Evolutionary conservation across 1,140 invertebrate species (phyloP).

Genomic region (Drosophila pseudoananassae): DNA sequence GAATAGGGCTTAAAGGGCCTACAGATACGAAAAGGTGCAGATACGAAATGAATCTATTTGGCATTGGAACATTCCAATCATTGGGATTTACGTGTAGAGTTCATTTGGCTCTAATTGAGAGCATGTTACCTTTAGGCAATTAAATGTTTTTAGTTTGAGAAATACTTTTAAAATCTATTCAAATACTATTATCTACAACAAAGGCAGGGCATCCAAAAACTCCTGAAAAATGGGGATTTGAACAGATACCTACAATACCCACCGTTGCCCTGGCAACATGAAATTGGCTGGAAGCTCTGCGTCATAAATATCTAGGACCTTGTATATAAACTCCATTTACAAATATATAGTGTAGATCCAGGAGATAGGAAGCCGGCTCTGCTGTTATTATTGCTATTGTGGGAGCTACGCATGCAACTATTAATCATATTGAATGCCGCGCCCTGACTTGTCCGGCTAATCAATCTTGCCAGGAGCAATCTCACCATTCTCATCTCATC

Average conservation of each 20-base stretch:
- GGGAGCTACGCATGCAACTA: conserved; percentile 74
- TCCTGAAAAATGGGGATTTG: conserved; percentile 1
- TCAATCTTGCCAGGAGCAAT: conserved; percentile 77
- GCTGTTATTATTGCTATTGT: conserved; percentile 33
- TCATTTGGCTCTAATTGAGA: conserved; percentile 8
- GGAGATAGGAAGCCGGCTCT: background rate
- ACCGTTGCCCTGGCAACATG: conserved; percentile 44
- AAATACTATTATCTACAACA: background rate
- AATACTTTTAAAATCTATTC: no score
- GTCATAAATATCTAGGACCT: conserved; percentile 58
- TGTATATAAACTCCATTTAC: conserved; percentile 19
- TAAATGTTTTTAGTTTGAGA: background rate
- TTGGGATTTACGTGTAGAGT: conserved; percentile 6
- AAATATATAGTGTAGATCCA: background rate
- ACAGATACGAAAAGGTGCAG: background rate
- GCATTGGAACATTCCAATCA: background rate
- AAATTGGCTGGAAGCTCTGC: conserved; percentile 71
- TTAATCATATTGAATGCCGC: conserved; percentile 77
- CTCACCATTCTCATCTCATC: conserved; percentile 39
- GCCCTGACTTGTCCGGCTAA: conserved; percentile 56
- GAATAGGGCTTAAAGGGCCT: conserved; percentile 21
- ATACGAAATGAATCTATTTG: conserved; percentile 21
- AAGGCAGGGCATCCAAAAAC: background rate
- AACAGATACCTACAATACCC: conserved; percentile 25
- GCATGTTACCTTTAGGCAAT: background rate